phyloP scores from a whole-genome alignment of 2,797 vertebrate genomes.

The Anguilla obscura region DNA sequence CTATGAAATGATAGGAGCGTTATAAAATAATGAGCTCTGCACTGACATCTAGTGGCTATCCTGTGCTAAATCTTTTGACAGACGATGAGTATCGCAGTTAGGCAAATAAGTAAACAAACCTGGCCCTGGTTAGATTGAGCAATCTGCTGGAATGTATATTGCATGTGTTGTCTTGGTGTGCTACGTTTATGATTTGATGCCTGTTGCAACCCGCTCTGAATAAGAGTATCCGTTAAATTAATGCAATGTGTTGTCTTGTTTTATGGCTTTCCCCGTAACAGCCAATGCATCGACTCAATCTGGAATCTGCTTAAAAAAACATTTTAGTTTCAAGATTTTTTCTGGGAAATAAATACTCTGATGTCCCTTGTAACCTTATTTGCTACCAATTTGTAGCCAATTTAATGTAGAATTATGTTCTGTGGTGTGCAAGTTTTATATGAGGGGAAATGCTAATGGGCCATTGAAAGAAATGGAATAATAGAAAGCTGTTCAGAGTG shows the following conservation, averaged over 20 bases:
- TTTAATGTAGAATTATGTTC: no score
- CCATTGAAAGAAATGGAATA: not conserved
- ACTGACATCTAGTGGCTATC: conserved; percentile 43
- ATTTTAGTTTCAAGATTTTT: conserved; percentile 2
- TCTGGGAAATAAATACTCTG: not conserved
- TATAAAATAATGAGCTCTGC: not conserved
- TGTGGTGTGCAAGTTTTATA: not conserved
- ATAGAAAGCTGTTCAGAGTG: not conserved
- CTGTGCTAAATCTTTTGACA: not conserved
- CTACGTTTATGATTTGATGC: not conserved
- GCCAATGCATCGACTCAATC: not conserved
- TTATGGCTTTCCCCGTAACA: not conserved
- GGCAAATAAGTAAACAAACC: not conserved
- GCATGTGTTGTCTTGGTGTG: not conserved
- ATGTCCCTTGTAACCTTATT: not conserved
- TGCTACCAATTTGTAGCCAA: not conserved
- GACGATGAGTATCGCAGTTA: not conserved
- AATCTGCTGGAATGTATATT: not conserved
- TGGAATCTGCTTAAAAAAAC: not conserved
- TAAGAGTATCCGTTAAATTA: not conserved
- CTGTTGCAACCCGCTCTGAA: not conserved
- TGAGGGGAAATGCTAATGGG: not conserved
- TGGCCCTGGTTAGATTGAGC: not conserved
- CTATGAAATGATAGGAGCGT: not conserved
- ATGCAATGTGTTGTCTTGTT: not conserved